These are phyloP conservation scores for Tyria jacobaeae DNA, from an alignment of 2,888 invertebrate genomes.

Conservation along the genomic window DNA sequence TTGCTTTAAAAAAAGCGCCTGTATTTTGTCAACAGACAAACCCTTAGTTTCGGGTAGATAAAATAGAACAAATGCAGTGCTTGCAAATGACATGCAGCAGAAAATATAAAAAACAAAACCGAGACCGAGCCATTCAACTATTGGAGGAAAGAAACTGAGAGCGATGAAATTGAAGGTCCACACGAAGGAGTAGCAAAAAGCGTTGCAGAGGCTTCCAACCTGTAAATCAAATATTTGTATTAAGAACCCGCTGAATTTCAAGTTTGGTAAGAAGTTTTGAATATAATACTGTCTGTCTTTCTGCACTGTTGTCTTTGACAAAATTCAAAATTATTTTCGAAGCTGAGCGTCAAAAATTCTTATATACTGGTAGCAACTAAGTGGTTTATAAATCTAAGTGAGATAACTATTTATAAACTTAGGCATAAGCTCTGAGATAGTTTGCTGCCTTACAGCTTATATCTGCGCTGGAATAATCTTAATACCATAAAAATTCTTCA, in stretches of 20 bases:
- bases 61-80: slow-evolving; percentile 57
- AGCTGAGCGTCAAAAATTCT: too few species aligned
- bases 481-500: too few species aligned
- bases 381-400: too few species aligned
- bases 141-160: slow-evolving; percentile 67
- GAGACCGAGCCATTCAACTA: slow-evolving; percentile 64
- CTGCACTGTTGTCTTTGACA: too few species aligned
- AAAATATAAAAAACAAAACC: slow-evolving; percentile 74
- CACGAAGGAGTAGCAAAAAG: slow-evolving; percentile 57
- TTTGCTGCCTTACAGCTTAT: too few species aligned
- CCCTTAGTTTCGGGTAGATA: slow-evolving; percentile 79
- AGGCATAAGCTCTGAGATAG: too few species aligned
- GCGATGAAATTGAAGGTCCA: slow-evolving; percentile 69
- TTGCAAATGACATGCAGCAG: slow-evolving; percentile 61
- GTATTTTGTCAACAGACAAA: slow-evolving; percentile 67
- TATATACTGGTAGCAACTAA: too few species aligned
- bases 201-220: slow-evolving; percentile 70
- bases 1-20: slow-evolving; percentile 58
- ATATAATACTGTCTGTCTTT: too few species aligned
- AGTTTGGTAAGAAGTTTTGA: background rate
- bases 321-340: too few species aligned
- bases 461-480: too few species aligned
- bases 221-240: slow-evolving; percentile 27
- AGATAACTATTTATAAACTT: too few species aligned
- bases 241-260: background rate